Evolutionary conservation across 2,797 vertebrate genomes (phyloP).

Genomic region (Rhinogobio ventralis): DNA sequence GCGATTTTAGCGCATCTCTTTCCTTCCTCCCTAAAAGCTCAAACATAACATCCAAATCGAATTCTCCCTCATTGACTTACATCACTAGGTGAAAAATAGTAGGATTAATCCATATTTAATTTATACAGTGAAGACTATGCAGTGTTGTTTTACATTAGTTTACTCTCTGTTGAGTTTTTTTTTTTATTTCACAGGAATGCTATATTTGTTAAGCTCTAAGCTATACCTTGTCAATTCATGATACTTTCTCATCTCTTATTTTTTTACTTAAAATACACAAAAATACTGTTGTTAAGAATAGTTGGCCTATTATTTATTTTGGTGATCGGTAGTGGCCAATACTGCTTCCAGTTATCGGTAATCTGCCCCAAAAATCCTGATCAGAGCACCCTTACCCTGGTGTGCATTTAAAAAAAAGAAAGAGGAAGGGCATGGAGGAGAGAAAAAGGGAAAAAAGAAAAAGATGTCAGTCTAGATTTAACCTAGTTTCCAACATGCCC

Average conservation of each 20-base stretch:
- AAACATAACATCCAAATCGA: neutral
- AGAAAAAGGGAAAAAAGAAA: constrained; percentile 37
- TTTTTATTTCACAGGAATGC: neutral
- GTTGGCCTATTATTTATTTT: neutral
- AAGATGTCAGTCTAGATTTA: constrained; percentile 80
- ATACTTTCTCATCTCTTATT: neutral
- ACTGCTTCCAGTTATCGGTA: neutral
- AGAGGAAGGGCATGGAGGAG: constrained; percentile 48
- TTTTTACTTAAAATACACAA: neutral
- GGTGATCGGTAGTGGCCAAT: neutral
- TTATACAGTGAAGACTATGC: neutral
- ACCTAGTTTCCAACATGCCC: constrained; percentile 78
- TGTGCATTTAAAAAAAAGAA: constrained; percentile 70
- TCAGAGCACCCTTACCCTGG: constrained; percentile 45
- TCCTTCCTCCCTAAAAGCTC: neutral
- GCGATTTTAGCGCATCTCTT: neutral
- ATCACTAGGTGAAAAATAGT: neutral
- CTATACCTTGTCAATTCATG: neutral
- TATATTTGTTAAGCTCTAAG: neutral
- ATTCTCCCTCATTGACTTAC: too few species aligned
- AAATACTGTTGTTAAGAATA: neutral
- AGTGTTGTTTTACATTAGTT: neutral
- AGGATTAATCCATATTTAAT: neutral
- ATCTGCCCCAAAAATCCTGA: neutral
- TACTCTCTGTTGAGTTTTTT: neutral